Base-by-base conservation (phyloP, 2,113 vertebrate species). In the Saguinus imperator region DNA sequence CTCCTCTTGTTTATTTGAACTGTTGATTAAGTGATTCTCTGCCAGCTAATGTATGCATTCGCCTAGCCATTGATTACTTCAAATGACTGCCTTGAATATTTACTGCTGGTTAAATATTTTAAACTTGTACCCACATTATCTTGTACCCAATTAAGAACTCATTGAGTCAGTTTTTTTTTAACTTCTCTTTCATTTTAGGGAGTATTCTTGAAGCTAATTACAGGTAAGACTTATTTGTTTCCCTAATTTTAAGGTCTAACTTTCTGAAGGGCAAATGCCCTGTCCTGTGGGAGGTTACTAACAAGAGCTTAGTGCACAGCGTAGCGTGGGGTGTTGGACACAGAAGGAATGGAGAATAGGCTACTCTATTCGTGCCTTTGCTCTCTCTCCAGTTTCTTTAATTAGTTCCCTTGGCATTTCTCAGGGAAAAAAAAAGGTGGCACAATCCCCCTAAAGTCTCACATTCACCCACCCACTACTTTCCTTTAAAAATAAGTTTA, bases 321-420 rank as follows among this genome's bases (percentile, higher is more conserved):
- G 27, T 4, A 37, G 8, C 1, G 1, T 10, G 18, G 20, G 35
- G 43, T 43, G 27, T 25, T 10, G 17, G 52, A 40, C 25, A 89
- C 3, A 6, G 70, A 35, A 64, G 37, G 18, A 8, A 3, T 29
- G 32, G 37, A 85, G 70, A 70, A 17, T 5, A 5, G 16, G 72
- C 32, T 50, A 20, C 58, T 64, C 27, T 76, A 13, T 43, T 92
- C 92, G 48, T 88, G 58, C 57, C 93, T 50, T 58, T 68, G 55
- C 87, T 21, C 14, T 40, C 50, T 96, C 95, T 58, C 23, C 16
- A 7, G 37, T 61, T 96, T 52, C 89, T 87, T 68, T 89, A 97
- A 98, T 97, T 96, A 97, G 95, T 95, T 96, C 97, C 96, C 91
- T 96, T 95, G 70, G 92, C 40, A 92, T 96, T 97, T 98, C 94